phyloP scores from a whole-genome alignment of 23 tunicate genomes.

The Ciona savignyi region DNA sequence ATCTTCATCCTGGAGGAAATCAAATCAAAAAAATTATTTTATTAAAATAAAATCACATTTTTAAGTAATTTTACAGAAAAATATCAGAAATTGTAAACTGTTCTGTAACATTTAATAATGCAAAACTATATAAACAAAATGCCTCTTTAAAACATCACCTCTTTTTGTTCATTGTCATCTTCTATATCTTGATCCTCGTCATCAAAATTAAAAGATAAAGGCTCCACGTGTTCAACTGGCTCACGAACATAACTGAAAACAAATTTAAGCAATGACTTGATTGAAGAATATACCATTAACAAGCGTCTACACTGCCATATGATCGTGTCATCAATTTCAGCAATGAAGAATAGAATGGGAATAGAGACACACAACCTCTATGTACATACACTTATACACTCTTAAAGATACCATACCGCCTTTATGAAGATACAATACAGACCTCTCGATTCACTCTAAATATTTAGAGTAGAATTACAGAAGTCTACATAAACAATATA shows the following conservation, averaged over 20 bases:
- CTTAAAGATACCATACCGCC: background rate
- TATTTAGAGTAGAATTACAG: no score
- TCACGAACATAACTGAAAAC: conserved; percentile 15
- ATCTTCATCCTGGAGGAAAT: conserved; percentile 3
- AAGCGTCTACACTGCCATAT: no score
- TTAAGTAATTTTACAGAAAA: background rate
- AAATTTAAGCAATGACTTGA: no score
- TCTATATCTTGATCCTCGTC: conserved; percentile 10
- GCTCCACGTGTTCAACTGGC: conserved; percentile 15
- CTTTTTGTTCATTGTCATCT: background rate
- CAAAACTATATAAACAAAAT: background rate
- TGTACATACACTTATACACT: no score
- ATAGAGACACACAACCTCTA: no score
- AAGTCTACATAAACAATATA: no score
- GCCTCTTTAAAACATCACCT: background rate
- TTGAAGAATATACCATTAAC: no score
- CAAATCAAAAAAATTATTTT: background rate
- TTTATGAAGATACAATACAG: no score
- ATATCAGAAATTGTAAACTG: conserved; percentile 27
- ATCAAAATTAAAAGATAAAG: conserved; percentile 16
- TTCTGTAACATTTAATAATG: background rate
- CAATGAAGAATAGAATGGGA: no score
- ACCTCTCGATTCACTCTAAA: no score
- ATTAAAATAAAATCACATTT: background rate
- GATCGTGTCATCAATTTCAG: no score